A percentile compares a stretch with the other conserved stretches of the same genome.
phyloP scores from a whole-genome alignment of 2,888 invertebrate species.

The Aleiodes alternator region DNA sequence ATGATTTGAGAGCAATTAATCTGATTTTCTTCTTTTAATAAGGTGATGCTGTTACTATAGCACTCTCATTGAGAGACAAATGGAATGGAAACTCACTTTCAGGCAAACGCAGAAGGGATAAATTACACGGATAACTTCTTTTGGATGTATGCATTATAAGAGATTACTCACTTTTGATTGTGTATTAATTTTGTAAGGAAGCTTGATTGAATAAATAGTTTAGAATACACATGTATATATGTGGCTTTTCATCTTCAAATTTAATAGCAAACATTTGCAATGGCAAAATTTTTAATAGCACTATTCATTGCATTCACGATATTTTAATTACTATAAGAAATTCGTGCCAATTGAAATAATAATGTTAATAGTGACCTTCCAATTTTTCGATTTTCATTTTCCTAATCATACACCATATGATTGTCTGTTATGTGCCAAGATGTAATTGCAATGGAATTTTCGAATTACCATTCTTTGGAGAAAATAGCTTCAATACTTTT shows the following conservation, averaged over 20 bases:
- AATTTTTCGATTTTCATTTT: conserved; percentile 6
- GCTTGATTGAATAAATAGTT: conserved; percentile 35
- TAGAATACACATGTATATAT: conserved; percentile 40
- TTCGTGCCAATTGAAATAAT: neutral
- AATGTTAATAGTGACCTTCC: conserved; percentile 1
- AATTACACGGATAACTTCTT: conserved; percentile 7
- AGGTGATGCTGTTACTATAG: conserved; percentile 66
- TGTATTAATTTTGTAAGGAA: conserved; percentile 9
- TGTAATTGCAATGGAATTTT: neutral
- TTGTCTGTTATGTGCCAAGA: conserved; percentile 26
- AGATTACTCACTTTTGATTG: conserved; percentile 1
- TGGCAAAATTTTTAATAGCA: conserved; percentile 45
- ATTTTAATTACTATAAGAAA: conserved; percentile 13
- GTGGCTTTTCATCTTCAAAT: conserved; percentile 41
- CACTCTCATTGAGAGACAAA: conserved; percentile 58
- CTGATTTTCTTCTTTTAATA: conserved; percentile 32
- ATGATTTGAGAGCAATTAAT: neutral
- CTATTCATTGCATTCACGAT: conserved; percentile 26
- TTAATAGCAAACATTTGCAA: conserved; percentile 33
- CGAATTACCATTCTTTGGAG: neutral
- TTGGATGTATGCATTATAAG: neutral
- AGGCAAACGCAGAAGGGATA: conserved; percentile 18
- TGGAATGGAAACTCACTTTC: conserved; percentile 53
- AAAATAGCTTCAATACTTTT: conserved; percentile 4
- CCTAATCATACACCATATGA: neutral